phyloP scores from a whole-genome alignment of 2,888 invertebrate genomes.

The Bugula neritina region DNA sequence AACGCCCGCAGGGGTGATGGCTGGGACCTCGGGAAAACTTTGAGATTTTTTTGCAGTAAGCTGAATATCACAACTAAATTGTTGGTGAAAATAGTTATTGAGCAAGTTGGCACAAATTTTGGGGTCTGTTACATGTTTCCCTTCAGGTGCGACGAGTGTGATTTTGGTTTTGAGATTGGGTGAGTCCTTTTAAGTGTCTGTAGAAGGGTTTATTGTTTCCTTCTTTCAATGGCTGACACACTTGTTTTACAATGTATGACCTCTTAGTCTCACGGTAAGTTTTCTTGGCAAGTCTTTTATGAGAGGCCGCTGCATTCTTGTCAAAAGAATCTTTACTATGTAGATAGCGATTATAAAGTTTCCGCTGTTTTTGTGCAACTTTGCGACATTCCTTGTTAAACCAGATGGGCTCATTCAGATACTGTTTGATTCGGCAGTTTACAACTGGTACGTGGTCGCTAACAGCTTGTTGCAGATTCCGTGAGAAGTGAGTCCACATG shows the following conservation, averaged over 20 bases:
- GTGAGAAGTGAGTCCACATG: constrained; percentile 3
- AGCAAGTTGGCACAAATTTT: neutral
- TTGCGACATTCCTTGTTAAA: neutral
- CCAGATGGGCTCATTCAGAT: neutral
- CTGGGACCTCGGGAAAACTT: neutral
- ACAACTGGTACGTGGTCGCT: neutral
- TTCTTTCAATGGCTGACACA: constrained; percentile 1
- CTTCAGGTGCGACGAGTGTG: too few species aligned
- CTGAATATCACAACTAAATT: neutral
- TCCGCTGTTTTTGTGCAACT: neutral
- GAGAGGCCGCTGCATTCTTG: neutral
- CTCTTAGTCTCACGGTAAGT: neutral
- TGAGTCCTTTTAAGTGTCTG: neutral
- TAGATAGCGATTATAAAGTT: neutral
- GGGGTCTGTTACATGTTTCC: neutral
- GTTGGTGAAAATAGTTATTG: neutral
- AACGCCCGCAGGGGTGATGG: neutral
- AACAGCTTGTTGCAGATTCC: neutral
- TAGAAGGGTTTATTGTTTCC: constrained; percentile 11
- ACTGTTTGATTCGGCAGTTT: neutral
- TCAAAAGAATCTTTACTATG: constrained; percentile 4
- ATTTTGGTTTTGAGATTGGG: too few species aligned
- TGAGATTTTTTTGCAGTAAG: neutral
- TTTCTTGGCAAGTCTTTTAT: neutral
- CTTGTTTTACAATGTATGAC: neutral